Conservation (phyloP, 2,797 vertebrate species). For the Bovichtus variegatus region DNA sequence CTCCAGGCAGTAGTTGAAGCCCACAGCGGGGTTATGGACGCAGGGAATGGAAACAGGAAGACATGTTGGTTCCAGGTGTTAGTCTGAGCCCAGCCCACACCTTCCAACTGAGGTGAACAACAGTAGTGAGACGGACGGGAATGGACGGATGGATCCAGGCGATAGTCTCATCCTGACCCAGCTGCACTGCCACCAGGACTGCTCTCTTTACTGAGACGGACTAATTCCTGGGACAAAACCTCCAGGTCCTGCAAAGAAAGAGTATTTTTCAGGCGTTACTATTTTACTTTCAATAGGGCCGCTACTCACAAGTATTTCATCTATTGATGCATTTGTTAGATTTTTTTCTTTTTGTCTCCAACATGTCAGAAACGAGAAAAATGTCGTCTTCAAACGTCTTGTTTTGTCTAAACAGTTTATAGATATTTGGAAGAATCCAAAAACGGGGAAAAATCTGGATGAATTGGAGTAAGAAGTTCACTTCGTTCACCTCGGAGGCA, state of each 20-base stretch:
- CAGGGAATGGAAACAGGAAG: neutral
- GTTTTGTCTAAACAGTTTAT: neutral
- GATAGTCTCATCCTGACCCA: slow-evolving; percentile 66
- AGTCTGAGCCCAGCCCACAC: slow-evolving; percentile 32
- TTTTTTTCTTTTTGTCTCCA: neutral
- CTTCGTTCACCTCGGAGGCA: no score
- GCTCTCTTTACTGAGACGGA: slow-evolving; percentile 86
- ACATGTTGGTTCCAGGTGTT: slow-evolving; percentile 33
- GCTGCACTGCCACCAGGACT: slow-evolving; percentile 24
- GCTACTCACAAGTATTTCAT: neutral
- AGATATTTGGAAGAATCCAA: no score
- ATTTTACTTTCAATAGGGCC: neutral
- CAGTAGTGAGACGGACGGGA: neutral
- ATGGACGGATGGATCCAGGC: slow-evolving; percentile 26
- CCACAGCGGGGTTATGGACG: slow-evolving; percentile 2
- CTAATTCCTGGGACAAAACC: slow-evolving; percentile 89
- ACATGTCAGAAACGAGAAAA: neutral
- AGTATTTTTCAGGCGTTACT: neutral
- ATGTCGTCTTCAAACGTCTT: neutral
- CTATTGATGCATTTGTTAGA: neutral
- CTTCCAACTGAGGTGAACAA: slow-evolving; percentile 23
- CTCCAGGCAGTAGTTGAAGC: slow-evolving; percentile 28
- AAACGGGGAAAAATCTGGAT: no score
- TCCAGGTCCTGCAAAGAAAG: slow-evolving; percentile 84
- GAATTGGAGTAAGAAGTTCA: no score